Conservation (phyloP, 2,888 invertebrate species). For the Labia minor region DNA sequence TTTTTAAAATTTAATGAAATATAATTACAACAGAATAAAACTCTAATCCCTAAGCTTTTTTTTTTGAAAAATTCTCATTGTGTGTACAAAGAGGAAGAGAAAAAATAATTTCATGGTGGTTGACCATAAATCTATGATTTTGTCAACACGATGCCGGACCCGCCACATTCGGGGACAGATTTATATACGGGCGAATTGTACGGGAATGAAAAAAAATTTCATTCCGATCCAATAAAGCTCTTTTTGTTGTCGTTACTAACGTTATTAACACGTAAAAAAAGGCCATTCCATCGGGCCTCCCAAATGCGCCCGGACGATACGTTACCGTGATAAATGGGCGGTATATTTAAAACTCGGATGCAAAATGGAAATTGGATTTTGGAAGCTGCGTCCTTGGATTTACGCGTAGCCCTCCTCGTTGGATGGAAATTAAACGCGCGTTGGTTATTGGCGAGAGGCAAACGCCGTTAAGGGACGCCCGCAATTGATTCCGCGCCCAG, state of each 20-base stretch:
- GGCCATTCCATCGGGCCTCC: neutral
- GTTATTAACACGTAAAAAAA: conserved; percentile 6
- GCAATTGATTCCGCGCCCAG: neutral
- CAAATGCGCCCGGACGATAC: neutral
- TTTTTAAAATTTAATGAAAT: too few relatives aligned
- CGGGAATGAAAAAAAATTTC: neutral
- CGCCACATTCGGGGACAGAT: neutral
- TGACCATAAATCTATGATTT: neutral
- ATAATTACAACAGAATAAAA: too few relatives aligned
- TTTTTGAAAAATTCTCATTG: too few relatives aligned
- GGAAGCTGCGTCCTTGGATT: neutral
- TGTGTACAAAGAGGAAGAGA: neutral
- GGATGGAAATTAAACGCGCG: neutral
- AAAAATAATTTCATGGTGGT: neutral
- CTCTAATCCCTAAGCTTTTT: too few relatives aligned
- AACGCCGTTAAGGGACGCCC: neutral
- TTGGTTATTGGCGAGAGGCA: neutral
- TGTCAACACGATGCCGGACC: neutral
- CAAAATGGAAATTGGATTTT: neutral
- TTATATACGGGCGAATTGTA: neutral
- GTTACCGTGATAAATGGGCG: neutral
- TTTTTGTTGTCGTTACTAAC: conserved; percentile 7
- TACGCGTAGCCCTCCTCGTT: neutral
- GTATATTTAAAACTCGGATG: conserved; percentile 1
- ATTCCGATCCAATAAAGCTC: conserved; percentile 8